These are phyloP conservation scores for Thamnaconus septentrionalis DNA, from an alignment of 2,113 vertebrate genomes.

Conservation along the genomic window DNA sequence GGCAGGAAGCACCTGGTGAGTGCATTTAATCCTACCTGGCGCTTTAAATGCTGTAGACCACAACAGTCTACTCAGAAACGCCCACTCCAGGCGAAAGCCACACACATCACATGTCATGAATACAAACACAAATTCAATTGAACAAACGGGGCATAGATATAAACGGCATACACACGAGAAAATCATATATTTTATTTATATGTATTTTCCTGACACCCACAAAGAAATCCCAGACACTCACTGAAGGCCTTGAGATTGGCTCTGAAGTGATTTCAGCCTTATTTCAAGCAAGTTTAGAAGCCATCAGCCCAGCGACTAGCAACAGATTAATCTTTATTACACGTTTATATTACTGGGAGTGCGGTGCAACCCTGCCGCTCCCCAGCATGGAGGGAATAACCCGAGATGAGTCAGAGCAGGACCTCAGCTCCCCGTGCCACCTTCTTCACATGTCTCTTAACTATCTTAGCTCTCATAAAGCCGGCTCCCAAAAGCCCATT, in stretches of 20 bases:
- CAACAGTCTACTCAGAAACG: slow-evolving; percentile 14
- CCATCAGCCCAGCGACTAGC: slow-evolving; percentile 76
- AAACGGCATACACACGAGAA: slow-evolving; percentile 33
- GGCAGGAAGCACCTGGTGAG: slow-evolving; percentile 97
- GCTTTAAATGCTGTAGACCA: slow-evolving; percentile 25
- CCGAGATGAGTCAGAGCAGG: slow-evolving; percentile 74
- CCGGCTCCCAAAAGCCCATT: slow-evolving; percentile 82
- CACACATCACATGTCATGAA: slow-evolving; percentile 20
- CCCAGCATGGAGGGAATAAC: slow-evolving; percentile 74
- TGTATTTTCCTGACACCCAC: slow-evolving; percentile 54
- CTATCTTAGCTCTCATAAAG: slow-evolving; percentile 84
- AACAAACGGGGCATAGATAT: slow-evolving; percentile 23
- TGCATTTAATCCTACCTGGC: slow-evolving; percentile 54
- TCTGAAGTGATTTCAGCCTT: slow-evolving; percentile 81
- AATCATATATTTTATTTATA: slow-evolving; percentile 40
- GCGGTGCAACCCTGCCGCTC: slow-evolving; percentile 62
- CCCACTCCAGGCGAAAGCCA: background rate
- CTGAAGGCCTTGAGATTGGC: slow-evolving; percentile 70
- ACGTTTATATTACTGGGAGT: slow-evolving; percentile 80
- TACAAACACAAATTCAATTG: slow-evolving; percentile 53
- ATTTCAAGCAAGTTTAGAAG: slow-evolving; percentile 82
- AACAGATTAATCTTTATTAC: slow-evolving; percentile 86
- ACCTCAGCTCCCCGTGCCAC: slow-evolving; percentile 75
- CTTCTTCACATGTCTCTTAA: slow-evolving; percentile 81
- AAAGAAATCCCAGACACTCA: slow-evolving; percentile 58